Evolutionary conservation across 2,888 invertebrate species (phyloP), one percentile per base, ranked within the genome.

Genomic region (Acanthopleura granulata): DNA sequence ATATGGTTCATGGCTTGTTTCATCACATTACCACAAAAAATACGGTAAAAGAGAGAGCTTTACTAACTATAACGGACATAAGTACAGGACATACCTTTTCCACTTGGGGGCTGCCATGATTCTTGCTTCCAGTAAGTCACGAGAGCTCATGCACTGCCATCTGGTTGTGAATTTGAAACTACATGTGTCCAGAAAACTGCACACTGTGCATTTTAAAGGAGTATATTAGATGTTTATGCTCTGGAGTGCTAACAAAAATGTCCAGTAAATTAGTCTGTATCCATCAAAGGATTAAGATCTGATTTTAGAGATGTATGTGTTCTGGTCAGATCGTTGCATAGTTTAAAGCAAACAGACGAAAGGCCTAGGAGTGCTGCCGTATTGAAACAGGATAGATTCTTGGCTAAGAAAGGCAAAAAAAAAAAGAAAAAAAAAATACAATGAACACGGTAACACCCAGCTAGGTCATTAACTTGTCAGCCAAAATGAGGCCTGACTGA

Each of bases 101-200:
- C 69, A 29, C 69, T 1, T 69, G 69, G 69, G 30, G 30, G 69
- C 69, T 27, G 69, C 69, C 69, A 69, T 69, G 57, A n/a, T 57
- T 57, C 57, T 57, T 3, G 4, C 57, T 4, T 57, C n/a, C 6
- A 9, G 3, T 1, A 9, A 57, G 12, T 22, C 57, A 57, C 12
- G n/a, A 9, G 57, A 57, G 3, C 1, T 4, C 3, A 1, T 6
- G 22, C 22, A 6, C n/a, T 57, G 57, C 57, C 57, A 4, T 6
- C 57, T 57, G 57, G 57, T 22, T 3, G 57, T 3, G 1, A 57
- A 57, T 6, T 9, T 57, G 12, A 12, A 57, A 57, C 57, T 57
- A 18, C 57, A 57, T 57, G 4, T 1, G 57, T 57, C 57, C 57
- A 57, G 57, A 22, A 57, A 57, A 57, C n/a, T 6, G 22, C 12